Percentiles rank a stretch among this genome's conserved stretches.
Evolutionary conservation across 2,797 vertebrate genomes (phyloP).

Genomic region (Emys orbicularis): DNA sequence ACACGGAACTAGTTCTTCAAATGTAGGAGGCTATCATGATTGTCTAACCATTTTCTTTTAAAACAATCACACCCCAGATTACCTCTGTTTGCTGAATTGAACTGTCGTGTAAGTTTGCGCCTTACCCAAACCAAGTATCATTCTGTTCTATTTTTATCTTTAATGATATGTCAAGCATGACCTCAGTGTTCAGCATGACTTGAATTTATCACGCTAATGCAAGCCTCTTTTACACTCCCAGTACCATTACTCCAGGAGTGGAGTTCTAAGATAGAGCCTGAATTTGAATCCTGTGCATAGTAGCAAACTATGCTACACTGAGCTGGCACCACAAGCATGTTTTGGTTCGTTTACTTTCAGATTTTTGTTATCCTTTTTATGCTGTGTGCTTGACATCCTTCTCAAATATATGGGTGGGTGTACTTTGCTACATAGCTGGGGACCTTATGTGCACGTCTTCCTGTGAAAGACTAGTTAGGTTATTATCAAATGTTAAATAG

Average conservation of each 20-base stretch:
- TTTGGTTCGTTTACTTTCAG: fast-evolving
- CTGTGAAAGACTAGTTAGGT: neutral
- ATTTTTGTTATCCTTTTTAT: fast-evolving
- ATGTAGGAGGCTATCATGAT: neutral
- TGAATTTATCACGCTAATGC: neutral
- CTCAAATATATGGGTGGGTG: neutral
- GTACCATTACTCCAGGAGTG: neutral
- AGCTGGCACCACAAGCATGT: no score
- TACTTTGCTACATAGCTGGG: neutral
- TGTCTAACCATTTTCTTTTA: neutral
- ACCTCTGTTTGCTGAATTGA: neutral
- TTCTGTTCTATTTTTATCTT: neutral
- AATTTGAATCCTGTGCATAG: neutral
- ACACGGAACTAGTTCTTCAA: neutral
- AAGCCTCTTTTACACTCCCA: neutral
- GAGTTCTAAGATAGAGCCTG: neutral
- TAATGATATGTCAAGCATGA: neutral
- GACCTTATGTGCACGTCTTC: fast-evolving
- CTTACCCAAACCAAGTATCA: neutral
- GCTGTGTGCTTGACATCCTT: neutral
- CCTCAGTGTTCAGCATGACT: no score
- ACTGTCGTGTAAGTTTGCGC: neutral
- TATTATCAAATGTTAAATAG: neutral
- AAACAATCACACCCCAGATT: neutral
- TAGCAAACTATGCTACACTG: neutral